Percentiles rank a stretch among this genome's conserved stretches.
Evolutionary conservation across 2,113 vertebrate species (phyloP).

Genomic region (Regulus satrapa): DNA sequence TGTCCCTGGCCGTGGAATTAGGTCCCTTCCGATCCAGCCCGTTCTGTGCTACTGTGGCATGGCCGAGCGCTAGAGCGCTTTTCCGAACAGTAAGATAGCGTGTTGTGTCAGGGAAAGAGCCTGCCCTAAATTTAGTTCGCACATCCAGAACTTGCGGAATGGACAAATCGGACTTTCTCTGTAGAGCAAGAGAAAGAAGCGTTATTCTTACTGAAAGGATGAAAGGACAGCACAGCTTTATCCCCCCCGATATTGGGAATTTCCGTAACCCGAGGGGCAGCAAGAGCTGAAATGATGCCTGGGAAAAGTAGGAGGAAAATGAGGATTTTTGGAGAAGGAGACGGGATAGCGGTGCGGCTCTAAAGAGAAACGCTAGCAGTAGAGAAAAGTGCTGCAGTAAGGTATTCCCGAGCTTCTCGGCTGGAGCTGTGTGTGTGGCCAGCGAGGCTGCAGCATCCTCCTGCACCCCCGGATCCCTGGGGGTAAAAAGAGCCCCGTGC

Average conservation of each 20-base stretch:
- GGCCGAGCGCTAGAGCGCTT: not conserved
- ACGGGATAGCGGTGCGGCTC: not conserved
- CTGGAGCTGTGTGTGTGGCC: not conserved
- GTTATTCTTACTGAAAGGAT: not conserved
- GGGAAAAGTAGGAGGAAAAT: not conserved
- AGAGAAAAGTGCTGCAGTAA: not conserved
- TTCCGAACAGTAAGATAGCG: too few relatives aligned
- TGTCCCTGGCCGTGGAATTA: not conserved
- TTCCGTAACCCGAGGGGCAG: not conserved
- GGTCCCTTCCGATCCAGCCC: fast-evolving
- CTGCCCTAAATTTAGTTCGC: not conserved
- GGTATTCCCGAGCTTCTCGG: fast-evolving
- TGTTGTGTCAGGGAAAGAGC: not conserved
- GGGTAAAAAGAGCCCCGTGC: not conserved
- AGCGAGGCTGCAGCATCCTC: not conserved
- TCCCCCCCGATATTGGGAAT: fast-evolving
- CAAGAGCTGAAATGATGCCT: not conserved
- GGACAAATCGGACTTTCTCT: not conserved
- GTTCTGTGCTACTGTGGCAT: not conserved
- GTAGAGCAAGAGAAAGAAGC: not conserved
- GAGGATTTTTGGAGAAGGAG: not conserved
- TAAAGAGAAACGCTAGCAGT: fast-evolving
- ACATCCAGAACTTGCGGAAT: not conserved
- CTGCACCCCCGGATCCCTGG: not conserved
- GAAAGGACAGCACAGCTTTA: not conserved